Percentiles rank a stretch among this genome's conserved stretches.
phyloP scores from a whole-genome alignment of 2,888 invertebrate genomes.

The Hypomecis atomaria region DNA sequence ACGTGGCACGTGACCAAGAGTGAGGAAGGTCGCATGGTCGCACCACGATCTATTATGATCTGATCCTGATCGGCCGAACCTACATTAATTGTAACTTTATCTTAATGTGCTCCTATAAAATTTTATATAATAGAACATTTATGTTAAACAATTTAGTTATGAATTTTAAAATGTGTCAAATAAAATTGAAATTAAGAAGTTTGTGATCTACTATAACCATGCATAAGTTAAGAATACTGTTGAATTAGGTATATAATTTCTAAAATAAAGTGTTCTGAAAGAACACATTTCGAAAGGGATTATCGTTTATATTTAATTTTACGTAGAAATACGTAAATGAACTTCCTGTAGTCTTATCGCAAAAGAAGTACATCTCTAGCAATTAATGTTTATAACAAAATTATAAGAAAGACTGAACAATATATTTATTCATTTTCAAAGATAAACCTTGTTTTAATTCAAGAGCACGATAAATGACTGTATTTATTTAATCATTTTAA shows the following conservation, averaged over 20 bases:
- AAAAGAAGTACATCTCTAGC: not conserved
- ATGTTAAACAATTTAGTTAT: too few relatives aligned
- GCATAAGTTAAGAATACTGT: not conserved
- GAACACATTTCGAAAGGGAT: too few relatives aligned
- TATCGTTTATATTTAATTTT: too few relatives aligned
- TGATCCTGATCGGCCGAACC: not conserved
- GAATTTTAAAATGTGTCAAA: too few relatives aligned
- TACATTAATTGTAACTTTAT: not conserved
- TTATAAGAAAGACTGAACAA: not conserved
- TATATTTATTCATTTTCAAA: not conserved
- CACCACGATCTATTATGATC: not conserved
- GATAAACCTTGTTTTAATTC: not conserved
- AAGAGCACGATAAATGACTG: not conserved
- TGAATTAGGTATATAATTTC: not conserved
- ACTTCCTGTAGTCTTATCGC: not conserved
- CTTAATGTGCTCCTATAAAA: constrained; percentile 5
- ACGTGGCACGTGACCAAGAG: constrained; percentile 18
- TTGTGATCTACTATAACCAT: not conserved
- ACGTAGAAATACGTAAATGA: not conserved
- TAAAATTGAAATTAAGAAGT: constrained; percentile 1
- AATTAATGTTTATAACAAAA: not conserved
- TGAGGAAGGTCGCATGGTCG: constrained; percentile 33
- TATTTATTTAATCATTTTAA: constrained; percentile 1
- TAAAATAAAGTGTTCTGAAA: too few relatives aligned
- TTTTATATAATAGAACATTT: not conserved